Conservation (phyloP, 2,797 vertebrate species). For the Chaetodon trifasciatus region DNA sequence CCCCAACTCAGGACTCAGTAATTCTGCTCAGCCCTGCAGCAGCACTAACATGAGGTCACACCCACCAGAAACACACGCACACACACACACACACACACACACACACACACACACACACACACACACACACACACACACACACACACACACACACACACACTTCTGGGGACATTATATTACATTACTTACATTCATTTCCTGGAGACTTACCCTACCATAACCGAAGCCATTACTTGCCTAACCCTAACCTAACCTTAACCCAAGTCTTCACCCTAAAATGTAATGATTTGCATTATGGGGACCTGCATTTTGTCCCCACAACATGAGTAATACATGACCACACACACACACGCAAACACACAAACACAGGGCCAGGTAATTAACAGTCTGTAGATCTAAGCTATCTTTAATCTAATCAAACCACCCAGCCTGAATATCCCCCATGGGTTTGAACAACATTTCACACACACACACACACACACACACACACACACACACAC, state of each 20-base stretch:
- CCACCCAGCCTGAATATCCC: conserved; percentile 35
- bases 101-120: conserved; percentile 11
- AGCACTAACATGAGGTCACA: conserved; percentile 1
- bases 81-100: conserved; percentile 22
- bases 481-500: background rate
- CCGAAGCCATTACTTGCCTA: no score
- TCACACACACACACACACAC: conserved; percentile 6
- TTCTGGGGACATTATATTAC: no score
- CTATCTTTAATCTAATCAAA: conserved; percentile 65
- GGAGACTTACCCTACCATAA: no score
- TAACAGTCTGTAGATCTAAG: conserved; percentile 55
- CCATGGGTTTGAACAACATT: conserved; percentile 6
- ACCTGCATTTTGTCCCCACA: no score
- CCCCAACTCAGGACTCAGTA: conserved; percentile 13
- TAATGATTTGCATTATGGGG: no score
- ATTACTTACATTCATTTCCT: no score
- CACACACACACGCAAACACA: conserved; percentile 28
- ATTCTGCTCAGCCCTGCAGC: conserved; percentile 37
- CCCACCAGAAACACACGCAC: background rate
- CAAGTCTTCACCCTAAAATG: no score
- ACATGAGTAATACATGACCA: background rate
- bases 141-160: conserved; percentile 24
- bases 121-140: conserved; percentile 25
- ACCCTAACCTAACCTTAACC: no score
- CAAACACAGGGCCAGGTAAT: conserved; percentile 50